Base-by-base conservation (phyloP, 2,888 invertebrate species). In the Junonia oenone region DNA sequence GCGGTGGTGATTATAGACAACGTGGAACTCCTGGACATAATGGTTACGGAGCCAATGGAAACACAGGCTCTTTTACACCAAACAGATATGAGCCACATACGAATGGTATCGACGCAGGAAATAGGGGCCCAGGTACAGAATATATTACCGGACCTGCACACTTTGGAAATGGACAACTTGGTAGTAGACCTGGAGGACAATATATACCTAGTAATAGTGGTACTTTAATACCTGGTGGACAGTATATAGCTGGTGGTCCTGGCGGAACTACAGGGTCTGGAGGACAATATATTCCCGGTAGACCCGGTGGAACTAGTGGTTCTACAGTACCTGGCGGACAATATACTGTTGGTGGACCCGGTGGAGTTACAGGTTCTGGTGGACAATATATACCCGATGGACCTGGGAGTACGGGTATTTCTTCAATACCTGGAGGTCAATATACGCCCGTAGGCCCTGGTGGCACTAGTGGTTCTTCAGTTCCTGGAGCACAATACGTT, bases 311-410 rank as follows among this genome's bases (percentile, higher is more conserved):
- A 35, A 13, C 45, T 15, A 15, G 29, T 15, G 47, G 35, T 13
- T 22, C 54, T 45, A 51, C 49, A 4, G 55, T 58, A 11, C 29
- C 53, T 3, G 60, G 47, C 4, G 64, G 59, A 29, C 59, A 54
- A 47, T 58, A 59, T 43, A 49, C 45, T 9, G 61, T 51, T 0
- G 55, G 45, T 0, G 66, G 61, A 0, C 46, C 45, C 45, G 47
- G 45, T n/a, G 51, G 47, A 15, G 2, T 35, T 43, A 40, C 40
- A 43, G 17, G 5, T 5, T 17, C 46, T n/a, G 46, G 46, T 15
- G 31, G 31, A 17, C 46, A 46, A 56, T 51, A 58, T 37, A 48
- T 17, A 8, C 50, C 55, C 2, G 8, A 27, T 26, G 26, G 26
- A 26, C n/a, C n/a, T n/a, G n/a, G n/a, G n/a, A n/a, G n/a, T n/a